Conservation (phyloP, 2,888 invertebrate genomes). For the Amitus sp. region DNA sequence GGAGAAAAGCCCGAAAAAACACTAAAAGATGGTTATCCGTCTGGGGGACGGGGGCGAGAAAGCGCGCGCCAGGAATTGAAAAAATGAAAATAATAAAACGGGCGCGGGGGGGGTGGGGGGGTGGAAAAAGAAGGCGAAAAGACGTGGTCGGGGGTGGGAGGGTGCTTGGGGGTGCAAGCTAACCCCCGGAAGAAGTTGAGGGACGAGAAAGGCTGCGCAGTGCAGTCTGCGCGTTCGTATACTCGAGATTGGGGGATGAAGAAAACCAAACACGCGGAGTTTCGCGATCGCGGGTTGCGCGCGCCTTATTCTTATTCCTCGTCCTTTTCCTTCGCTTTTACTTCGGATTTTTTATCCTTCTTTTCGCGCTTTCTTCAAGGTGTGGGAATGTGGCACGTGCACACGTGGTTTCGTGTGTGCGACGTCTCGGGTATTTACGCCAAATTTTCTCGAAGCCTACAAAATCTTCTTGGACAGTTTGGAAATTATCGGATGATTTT, state of each 20-base stretch:
- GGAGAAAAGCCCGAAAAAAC: conserved; percentile 57
- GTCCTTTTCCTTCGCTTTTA: conserved; percentile 6
- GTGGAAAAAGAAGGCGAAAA: conserved; percentile 29
- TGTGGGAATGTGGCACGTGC: conserved; percentile 18
- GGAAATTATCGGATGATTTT: no score
- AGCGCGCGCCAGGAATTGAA: conserved; percentile 59
- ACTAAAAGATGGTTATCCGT: conserved; percentile 64
- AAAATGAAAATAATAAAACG: conserved; percentile 64
- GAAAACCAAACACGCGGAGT: conserved; percentile 19
- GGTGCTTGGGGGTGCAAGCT: conserved; percentile 26
- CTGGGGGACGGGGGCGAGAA: conserved; percentile 40
- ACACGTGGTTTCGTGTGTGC: conserved; percentile 15
- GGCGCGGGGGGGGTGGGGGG: conserved; percentile 30
- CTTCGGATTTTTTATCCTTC: conserved; percentile 40
- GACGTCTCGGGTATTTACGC: conserved; percentile 16
- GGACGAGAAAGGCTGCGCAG: conserved; percentile 61
- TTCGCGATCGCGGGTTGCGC: conserved; percentile 12
- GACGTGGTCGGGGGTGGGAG: no score
- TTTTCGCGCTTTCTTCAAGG: no score
- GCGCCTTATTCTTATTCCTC: conserved; percentile 9
- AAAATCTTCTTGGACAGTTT: no score
- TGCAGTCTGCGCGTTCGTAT: conserved; percentile 57
- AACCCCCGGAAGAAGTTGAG: conserved; percentile 38
- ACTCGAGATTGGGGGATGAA: conserved; percentile 36
- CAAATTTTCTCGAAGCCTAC: conserved; percentile 14